Percentiles rank a stretch among this genome's conserved stretches.
Conservation (phyloP, 2,888 invertebrate genomes). For the Trichopoda pennipes region DNA sequence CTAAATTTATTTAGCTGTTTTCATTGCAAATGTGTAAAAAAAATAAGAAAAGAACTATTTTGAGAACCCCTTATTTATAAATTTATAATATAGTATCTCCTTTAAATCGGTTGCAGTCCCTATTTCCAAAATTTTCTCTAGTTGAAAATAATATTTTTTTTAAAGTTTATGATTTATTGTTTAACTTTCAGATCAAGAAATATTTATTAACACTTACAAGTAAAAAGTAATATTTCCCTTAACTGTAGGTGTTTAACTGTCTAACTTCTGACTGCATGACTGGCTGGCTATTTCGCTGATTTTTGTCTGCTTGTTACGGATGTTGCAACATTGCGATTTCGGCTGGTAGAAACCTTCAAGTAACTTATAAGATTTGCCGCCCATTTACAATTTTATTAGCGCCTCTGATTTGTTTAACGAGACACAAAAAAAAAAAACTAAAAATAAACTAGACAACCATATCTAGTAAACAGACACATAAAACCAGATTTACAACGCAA, state of each 20-base stretch:
- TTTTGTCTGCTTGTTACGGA: slow-evolving; percentile 28
- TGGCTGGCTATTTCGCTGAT: not conserved
- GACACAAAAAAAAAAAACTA: slow-evolving; percentile 29
- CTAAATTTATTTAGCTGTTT: too few species aligned
- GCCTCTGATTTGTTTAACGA: slow-evolving; percentile 69
- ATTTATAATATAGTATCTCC: not conserved
- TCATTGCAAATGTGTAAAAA: too few species aligned
- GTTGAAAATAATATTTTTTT: not conserved
- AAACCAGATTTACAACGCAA: slow-evolving; percentile 30
- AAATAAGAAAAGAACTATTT: too few species aligned
- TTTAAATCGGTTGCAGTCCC: not conserved
- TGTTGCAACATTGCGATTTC: slow-evolving; percentile 48
- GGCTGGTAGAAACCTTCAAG: slow-evolving; percentile 41
- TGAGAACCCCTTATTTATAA: too few species aligned
- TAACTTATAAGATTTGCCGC: slow-evolving; percentile 66
- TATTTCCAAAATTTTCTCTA: not conserved
- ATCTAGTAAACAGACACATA: slow-evolving; percentile 32
- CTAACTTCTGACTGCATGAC: slow-evolving; percentile 16
- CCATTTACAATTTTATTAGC: slow-evolving; percentile 69
- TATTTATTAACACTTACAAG: slow-evolving; percentile 33
- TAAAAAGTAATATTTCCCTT: slow-evolving; percentile 41
- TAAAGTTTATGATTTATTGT: slow-evolving; percentile 51
- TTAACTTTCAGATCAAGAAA: slow-evolving; percentile 38
- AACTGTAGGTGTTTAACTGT: slow-evolving; percentile 58
- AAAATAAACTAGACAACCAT: slow-evolving; percentile 14